Conservation (phyloP, 2,797 vertebrate species). For the Spinus olivaceus region DNA sequence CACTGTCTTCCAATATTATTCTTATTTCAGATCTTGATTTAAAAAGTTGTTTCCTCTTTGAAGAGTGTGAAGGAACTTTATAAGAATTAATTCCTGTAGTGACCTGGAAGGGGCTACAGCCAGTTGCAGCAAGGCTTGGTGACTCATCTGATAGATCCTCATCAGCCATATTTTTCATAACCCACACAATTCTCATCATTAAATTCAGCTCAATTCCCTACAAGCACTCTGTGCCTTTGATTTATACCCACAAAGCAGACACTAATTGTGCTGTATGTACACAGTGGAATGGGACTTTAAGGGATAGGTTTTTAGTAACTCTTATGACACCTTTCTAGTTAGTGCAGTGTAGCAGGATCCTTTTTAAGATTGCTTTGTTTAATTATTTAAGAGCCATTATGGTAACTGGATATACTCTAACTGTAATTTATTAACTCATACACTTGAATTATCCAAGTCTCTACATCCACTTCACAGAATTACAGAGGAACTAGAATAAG, state of each 20-base stretch:
- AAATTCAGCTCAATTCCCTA: not conserved
- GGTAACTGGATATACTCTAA: constrained; percentile 40
- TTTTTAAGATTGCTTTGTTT: constrained; percentile 58
- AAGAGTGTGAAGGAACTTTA: not conserved
- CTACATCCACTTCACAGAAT: constrained; percentile 29
- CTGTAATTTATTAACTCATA: constrained; percentile 64
- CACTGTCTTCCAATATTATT: not conserved
- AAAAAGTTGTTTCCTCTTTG: not conserved
- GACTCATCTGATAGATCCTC: not conserved
- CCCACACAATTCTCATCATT: not conserved
- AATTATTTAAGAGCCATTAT: constrained; percentile 62
- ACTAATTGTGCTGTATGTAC: not conserved
- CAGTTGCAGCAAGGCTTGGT: not conserved
- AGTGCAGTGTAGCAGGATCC: not conserved
- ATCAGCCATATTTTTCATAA: not conserved
- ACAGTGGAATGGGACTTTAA: constrained; percentile 8
- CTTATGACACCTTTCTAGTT: constrained; percentile 44
- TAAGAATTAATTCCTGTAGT: not conserved
- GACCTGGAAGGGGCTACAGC: not conserved
- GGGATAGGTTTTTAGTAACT: constrained; percentile 25
- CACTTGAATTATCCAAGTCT: constrained; percentile 52
- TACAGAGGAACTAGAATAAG: constrained; percentile 20
- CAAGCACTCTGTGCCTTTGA: not conserved
- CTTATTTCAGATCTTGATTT: not conserved
- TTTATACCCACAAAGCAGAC: not conserved